Evolutionary conservation across 2,113 vertebrate genomes (phyloP).

Genomic region (Tyrannus savana): DNA sequence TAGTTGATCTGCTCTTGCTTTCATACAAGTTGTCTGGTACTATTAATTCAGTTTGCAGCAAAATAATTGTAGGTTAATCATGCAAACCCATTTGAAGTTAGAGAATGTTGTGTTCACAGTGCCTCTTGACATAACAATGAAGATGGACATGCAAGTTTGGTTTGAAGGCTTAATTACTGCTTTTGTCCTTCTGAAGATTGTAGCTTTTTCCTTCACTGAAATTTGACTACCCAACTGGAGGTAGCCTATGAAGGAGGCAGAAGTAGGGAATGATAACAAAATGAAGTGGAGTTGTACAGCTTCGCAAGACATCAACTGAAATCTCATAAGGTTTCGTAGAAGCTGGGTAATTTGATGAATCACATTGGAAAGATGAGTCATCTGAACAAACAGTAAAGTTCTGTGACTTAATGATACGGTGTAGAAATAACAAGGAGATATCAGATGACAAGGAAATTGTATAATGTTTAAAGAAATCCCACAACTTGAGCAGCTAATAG

Average conservation of each 20-base stretch:
- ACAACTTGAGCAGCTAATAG: not conserved
- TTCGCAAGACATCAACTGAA: slow-evolving; percentile 16
- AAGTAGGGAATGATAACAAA: not conserved
- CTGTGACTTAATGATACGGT: slow-evolving; percentile 2
- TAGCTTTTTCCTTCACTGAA: not conserved
- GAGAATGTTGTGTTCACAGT: not conserved
- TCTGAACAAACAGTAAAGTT: slow-evolving; percentile 25
- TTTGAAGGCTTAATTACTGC: not conserved
- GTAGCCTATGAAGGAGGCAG: not conserved
- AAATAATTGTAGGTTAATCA: not conserved
- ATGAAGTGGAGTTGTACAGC: slow-evolving; percentile 9
- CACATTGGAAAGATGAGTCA: slow-evolving; percentile 53
- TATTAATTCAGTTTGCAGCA: not conserved
- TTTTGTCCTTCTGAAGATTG: not conserved
- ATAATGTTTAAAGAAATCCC: not conserved
- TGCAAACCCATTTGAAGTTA: not conserved
- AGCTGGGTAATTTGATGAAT: slow-evolving; percentile 29
- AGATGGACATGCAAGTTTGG: not conserved
- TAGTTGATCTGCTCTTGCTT: not conserved
- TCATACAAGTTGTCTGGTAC: not conserved
- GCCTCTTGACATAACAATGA: not conserved
- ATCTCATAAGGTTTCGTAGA: not conserved
- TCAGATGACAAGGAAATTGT: not conserved
- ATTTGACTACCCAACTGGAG: not conserved
- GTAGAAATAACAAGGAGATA: slow-evolving; percentile 19